These are phyloP conservation scores for Pyrocoelia pectoralis DNA, from an alignment of 2,888 invertebrate genomes.

Conservation along the genomic window DNA sequence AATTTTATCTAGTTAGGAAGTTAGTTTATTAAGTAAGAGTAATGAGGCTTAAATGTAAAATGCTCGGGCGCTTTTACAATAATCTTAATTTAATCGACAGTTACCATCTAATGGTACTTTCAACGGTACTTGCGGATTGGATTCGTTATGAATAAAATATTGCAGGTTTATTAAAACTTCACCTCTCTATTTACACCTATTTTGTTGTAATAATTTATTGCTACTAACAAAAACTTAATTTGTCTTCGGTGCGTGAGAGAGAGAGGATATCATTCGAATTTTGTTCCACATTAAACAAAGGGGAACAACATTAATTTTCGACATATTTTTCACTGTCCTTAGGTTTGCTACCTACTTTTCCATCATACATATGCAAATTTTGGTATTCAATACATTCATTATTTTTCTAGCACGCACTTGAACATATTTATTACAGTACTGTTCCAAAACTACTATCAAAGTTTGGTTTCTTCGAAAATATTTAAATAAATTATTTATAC, in stretches of 20 bases:
- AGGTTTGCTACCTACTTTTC: not conserved
- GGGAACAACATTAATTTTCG: not conserved
- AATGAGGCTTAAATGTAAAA: slow-evolving; percentile 17
- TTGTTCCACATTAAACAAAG: not conserved
- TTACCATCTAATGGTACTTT: slow-evolving; percentile 26
- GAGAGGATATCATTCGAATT: not conserved
- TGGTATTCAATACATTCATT: not conserved
- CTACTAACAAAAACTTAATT: not conserved
- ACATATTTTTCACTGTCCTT: not conserved
- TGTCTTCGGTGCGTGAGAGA: not conserved
- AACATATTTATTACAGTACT: too few relatives aligned
- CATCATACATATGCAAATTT: not conserved
- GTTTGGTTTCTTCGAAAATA: too few relatives aligned
- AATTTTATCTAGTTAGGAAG: slow-evolving; percentile 20
- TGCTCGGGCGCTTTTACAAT: slow-evolving; percentile 11
- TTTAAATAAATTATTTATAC: too few relatives aligned
- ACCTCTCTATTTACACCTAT: slow-evolving; percentile 10
- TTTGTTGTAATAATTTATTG: slow-evolving; percentile 12
- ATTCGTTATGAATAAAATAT: slow-evolving; percentile 22
- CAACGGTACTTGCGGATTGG: slow-evolving; percentile 27
- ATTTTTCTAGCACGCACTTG: not conserved
- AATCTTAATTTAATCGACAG: slow-evolving; percentile 6
- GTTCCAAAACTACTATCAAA: too few relatives aligned
- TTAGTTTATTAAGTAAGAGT: slow-evolving; percentile 18
- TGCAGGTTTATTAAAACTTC: slow-evolving; percentile 23